Evolutionary conservation across 1,140 invertebrate genomes (phyloP).

Genomic region (Uloborus diversus): DNA sequence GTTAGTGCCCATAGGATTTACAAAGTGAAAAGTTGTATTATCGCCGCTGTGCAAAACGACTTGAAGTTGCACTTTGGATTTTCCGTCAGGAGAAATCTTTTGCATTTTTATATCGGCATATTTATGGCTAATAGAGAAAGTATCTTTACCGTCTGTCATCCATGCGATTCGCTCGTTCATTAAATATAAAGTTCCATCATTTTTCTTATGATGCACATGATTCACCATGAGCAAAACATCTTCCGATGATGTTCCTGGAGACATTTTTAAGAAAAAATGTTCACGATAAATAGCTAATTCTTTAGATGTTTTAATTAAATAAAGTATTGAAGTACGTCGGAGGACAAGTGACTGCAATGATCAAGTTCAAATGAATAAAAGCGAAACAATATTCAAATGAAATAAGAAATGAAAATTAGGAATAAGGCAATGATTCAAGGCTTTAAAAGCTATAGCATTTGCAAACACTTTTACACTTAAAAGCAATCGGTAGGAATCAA

Average conservation of each 20-base stretch:
- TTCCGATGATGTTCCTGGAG: conserved; percentile 69
- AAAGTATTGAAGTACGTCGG: too few relatives aligned
- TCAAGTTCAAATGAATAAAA: too few relatives aligned
- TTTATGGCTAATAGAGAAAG: conserved; percentile 88
- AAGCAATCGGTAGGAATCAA: too few relatives aligned
- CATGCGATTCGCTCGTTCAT: conserved; percentile 95
- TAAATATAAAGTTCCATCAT: conserved; percentile 93
- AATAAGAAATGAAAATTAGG: too few relatives aligned
- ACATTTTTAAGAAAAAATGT: conserved; percentile 40
- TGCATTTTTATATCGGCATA: conserved; percentile 98
- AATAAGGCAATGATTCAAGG: too few relatives aligned
- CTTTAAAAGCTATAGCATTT: too few relatives aligned
- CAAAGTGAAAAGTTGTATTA: conserved; percentile 98
- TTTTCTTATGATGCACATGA: conserved; percentile 94
- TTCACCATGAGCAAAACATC: conserved; percentile 92
- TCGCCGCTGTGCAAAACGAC: conserved; percentile 92
- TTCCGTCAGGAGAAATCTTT: conserved; percentile 98
- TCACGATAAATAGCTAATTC: too few relatives aligned
- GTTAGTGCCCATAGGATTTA: conserved; percentile 82
- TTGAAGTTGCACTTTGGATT: conserved; percentile 99
- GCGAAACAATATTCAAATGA: too few relatives aligned
- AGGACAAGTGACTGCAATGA: too few relatives aligned
- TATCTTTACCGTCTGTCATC: conserved; percentile 91
- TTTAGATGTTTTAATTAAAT: too few relatives aligned
- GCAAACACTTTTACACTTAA: too few relatives aligned